These are phyloP conservation scores for Diplogasteroides magnus DNA, from an alignment of 1,140 invertebrate genomes.

Conservation along the genomic window DNA sequence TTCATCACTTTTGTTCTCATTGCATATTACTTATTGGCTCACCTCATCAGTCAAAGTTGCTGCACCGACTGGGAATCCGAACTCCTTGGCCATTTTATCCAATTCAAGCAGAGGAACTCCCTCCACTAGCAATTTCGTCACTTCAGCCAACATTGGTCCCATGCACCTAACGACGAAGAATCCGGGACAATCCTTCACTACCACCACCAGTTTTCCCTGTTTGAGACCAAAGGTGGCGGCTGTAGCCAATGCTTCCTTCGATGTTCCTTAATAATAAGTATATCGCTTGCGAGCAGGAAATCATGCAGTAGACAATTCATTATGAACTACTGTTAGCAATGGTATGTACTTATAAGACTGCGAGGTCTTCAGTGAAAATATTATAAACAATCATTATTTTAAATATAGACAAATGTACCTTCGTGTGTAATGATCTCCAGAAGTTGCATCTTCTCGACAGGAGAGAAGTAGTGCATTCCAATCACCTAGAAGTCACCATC, in stretches of 20 bases:
- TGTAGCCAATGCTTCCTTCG: constrained; percentile 73
- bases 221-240: constrained; percentile 72
- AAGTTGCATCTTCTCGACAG: constrained; percentile 98
- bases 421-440: constrained; percentile 95
- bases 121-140: constrained; percentile 82
- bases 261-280: no score
- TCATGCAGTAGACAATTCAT: no score
- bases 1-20: constrained; percentile 7
- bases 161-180: constrained; percentile 97
- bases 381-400: no score
- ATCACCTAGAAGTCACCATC: no score
- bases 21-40: no score
- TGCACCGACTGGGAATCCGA: constrained; percentile 91
- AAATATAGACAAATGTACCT: no score
- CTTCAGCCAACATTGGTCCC: constrained; percentile 81
- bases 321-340: no score
- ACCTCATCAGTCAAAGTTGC: constrained; percentile 90
- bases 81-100: constrained; percentile 79
- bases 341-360: no score
- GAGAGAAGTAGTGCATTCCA: constrained; percentile 99
- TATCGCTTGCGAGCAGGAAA: no score
- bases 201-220: constrained; percentile 94
- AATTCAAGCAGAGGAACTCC: constrained; percentile 81
- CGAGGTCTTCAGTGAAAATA: no score
- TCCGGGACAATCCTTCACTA: constrained; percentile 94